phyloP scores from a whole-genome alignment of 1,140 invertebrate species.

The Drosophila orena region DNA sequence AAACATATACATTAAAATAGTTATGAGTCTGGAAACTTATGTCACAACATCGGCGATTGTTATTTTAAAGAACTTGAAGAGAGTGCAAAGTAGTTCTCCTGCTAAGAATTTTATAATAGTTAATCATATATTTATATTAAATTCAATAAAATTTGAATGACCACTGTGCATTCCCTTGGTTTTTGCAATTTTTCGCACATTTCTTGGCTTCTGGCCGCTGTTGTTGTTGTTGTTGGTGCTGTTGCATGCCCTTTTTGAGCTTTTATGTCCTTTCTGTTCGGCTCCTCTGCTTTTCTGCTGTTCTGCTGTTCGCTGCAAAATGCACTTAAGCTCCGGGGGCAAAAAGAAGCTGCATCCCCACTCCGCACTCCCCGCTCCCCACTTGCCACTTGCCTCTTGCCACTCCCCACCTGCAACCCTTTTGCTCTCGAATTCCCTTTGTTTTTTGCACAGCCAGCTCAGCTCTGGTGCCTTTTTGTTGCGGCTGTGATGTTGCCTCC shows the following conservation, averaged over 20 bases:
- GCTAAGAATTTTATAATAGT: background rate
- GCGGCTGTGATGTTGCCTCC: conserved; percentile 30
- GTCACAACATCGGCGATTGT: too few species aligned
- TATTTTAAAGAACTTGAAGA: too few species aligned
- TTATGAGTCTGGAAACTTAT: too few species aligned
- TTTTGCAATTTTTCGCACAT: conserved; percentile 71
- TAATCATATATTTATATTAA: background rate
- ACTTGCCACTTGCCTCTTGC: too few species aligned
- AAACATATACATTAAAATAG: background rate
- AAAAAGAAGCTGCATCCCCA: conserved; percentile 52
- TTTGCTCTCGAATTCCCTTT: conserved; percentile 37
- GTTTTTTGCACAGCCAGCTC: conserved; percentile 49
- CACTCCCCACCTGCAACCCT: background rate
- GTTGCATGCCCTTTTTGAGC: conserved; percentile 75
- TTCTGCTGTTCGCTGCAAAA: conserved; percentile 67
- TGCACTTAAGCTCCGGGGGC: conserved; percentile 69
- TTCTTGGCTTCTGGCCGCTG: conserved; percentile 52
- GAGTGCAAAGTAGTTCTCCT: too few species aligned
- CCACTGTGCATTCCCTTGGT: conserved; percentile 48
- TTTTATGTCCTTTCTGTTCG: conserved; percentile 75
- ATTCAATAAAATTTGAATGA: background rate
- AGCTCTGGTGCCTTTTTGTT: conserved; percentile 39
- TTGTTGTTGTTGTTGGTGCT: conserved; percentile 26
- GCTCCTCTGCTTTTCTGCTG: background rate
- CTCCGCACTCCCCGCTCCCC: background rate